Base-by-base conservation (phyloP, 2,888 invertebrate species). In the Agrilus mali region DNA sequence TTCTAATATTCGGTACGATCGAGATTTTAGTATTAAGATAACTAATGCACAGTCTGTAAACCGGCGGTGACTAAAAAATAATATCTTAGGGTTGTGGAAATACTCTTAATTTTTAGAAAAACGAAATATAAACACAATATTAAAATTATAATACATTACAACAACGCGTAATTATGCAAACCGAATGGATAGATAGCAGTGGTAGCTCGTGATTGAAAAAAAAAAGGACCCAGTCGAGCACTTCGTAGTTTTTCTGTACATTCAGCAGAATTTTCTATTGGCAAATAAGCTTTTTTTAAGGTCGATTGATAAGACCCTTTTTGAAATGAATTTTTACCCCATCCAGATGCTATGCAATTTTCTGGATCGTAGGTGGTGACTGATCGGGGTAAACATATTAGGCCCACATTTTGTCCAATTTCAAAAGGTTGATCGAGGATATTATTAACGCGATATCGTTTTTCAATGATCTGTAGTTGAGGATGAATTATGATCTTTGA, bases 241-340 rank as follows among this genome's bases (percentile, higher is more conserved):
- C 59, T 59, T 49, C 73, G 70, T 36, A 87, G 65, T 37, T 70
- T 60, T 0, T 54, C 50, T 55, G 79, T 71, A 58, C 92, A 92
- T 7, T 60, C 60, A 1, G 53, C 57, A 51, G 71, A 69, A 0
- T 72, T 67, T 0, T 86, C 77, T 50, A 85, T 73, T 14, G 85
- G 77, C 12, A 83, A 53, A 8, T 78, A 76, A 1, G 86, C 72
- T 55, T 79, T 77, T 63, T 85, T 85, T 55, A 85, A 67, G 35
- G 81, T 78, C 1, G 78, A 77, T 39, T 81, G 78, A 55, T 75
- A 81, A 2, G 73, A 68, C 3, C 78, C 80, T 41, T 67, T 60
- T 27, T 68, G 64, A 40, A 54, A 44, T 0, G 58, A 55, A 36
- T 55, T 57, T 43, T 54, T 58, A 5, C 60, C 61, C 63, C 63